These are phyloP conservation scores for Lota lota DNA, from an alignment of 2,113 vertebrate genomes.

Conservation along the genomic window DNA sequence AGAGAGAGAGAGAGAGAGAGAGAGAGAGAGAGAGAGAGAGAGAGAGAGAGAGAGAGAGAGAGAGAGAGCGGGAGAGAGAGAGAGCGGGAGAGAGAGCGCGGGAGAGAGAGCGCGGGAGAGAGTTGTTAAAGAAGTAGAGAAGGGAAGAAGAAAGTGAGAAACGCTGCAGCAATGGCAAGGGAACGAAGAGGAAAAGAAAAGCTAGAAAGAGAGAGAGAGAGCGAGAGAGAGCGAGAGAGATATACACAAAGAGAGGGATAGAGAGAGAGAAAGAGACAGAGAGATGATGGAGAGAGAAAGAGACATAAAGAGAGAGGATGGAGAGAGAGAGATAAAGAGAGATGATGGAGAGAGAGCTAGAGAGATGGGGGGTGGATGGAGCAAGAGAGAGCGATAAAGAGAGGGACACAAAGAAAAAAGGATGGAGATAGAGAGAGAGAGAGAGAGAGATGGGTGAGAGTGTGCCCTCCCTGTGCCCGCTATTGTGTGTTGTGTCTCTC, in stretches of 20 bases:
- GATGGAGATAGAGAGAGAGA: constrained; percentile 10
- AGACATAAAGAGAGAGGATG: neutral
- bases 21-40: neutral
- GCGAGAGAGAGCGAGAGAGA: constrained; percentile 7
- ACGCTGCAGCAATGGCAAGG: too few species aligned
- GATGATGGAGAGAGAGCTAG: neutral
- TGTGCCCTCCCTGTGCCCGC: constrained; percentile 61
- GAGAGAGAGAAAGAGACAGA: constrained; percentile 30
- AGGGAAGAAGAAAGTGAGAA: too few species aligned
- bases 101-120: neutral
- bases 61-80: neutral
- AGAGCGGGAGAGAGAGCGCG: too few species aligned
- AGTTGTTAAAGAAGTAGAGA: neutral
- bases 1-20: neutral
- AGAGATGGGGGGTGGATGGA: neutral
- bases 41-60: neutral
- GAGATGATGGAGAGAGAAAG: constrained; percentile 25
- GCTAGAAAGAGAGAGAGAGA: neutral
- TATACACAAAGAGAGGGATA: neutral
- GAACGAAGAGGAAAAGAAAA: neutral
- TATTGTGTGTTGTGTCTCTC: constrained; percentile 47
- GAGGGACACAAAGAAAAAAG: neutral
- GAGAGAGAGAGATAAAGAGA: too few species aligned
- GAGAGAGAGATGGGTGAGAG: constrained; percentile 43
- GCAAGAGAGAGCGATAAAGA: neutral